phyloP scores from a whole-genome alignment of 2,888 invertebrate species.

The Pristionchus arcanus region DNA sequence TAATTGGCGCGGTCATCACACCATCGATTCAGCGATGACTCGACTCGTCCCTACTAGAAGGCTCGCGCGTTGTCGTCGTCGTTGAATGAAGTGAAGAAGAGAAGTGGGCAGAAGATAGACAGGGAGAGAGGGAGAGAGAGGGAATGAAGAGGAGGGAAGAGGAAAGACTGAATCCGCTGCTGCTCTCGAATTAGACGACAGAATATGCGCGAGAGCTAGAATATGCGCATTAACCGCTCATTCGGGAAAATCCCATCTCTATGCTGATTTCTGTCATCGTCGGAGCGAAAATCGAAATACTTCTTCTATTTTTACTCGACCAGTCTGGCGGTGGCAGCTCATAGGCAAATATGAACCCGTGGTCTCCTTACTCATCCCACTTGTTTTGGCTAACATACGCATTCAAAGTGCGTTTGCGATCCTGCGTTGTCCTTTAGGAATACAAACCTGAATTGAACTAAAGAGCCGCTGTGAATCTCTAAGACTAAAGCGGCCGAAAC shows the following conservation, averaged over 20 bases:
- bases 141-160: conserved; percentile 4
- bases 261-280: background rate
- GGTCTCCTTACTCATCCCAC: background rate
- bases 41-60: background rate
- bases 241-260: background rate
- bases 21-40: conserved; percentile 28
- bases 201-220: background rate
- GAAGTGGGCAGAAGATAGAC: background rate
- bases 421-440: no score
- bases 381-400: no score
- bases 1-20: background rate
- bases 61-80: background rate
- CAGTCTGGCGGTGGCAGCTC: background rate
- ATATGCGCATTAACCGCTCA: conserved; percentile 4
- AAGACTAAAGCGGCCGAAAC: no score
- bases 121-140: conserved; percentile 46
- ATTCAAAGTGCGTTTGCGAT: no score
- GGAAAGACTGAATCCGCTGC: background rate
- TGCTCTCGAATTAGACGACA: background rate
- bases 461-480: no score
- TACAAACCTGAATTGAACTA: no score
- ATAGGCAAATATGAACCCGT: background rate
- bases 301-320: background rate
- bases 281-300: background rate
- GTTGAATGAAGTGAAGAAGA: background rate